Conservation (phyloP, 2,797 vertebrate species). For the Arrhamphus sclerolepis region DNA sequence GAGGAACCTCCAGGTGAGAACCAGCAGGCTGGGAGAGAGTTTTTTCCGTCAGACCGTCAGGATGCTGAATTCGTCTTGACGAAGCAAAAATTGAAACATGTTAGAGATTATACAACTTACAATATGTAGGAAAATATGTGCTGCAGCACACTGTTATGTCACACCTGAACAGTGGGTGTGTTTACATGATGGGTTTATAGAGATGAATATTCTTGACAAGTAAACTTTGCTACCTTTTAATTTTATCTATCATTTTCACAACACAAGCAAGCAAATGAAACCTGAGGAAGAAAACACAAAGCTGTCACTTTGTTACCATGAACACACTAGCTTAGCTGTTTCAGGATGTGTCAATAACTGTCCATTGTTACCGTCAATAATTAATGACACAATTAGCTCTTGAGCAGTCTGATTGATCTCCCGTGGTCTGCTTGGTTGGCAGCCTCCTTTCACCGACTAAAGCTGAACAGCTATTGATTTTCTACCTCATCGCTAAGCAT, state of each 20-base stretch:
- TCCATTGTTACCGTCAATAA: conserved; percentile 65
- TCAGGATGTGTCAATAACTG: conserved; percentile 50
- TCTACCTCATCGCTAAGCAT: conserved; percentile 15
- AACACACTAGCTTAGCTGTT: conserved; percentile 24
- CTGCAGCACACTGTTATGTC: no score
- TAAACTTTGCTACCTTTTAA: background rate
- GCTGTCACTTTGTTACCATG: background rate
- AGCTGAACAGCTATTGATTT: conserved; percentile 61
- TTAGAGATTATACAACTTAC: no score
- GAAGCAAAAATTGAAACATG: no score
- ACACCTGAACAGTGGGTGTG: no score
- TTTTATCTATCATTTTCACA: background rate
- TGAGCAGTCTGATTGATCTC: conserved; percentile 44
- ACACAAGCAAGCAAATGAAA: background rate
- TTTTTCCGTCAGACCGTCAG: no score
- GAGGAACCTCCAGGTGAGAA: no score
- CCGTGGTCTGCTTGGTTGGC: conserved; percentile 37
- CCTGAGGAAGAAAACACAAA: background rate
- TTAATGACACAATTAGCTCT: conserved; percentile 74
- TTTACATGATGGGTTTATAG: no score
- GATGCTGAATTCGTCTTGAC: no score
- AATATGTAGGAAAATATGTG: no score
- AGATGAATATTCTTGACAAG: background rate
- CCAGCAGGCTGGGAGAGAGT: no score
- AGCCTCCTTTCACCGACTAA: conserved; percentile 29